A percentile compares a stretch with the other conserved stretches of the same genome.
phyloP scores from a whole-genome alignment of 92 coral and sea anemone genomes.

The Paragorgia papillata region DNA sequence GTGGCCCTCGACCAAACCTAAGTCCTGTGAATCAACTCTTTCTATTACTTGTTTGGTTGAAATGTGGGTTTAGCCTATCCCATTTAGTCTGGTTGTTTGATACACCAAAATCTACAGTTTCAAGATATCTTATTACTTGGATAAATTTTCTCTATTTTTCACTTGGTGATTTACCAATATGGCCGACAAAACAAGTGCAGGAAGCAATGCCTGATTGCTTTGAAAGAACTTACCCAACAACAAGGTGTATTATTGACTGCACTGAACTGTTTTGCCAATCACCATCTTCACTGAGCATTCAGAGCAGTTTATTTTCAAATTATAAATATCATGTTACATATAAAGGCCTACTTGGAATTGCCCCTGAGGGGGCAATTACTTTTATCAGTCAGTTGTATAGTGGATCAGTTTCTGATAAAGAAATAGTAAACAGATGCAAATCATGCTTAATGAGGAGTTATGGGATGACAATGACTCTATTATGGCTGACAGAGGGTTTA shows the following conservation, averaged over 20 bases:
- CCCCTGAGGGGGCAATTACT: slow-evolving; percentile 50
- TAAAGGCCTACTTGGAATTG: slow-evolving; percentile 54
- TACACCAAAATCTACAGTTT: too few species aligned
- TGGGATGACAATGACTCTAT: slow-evolving; percentile 44
- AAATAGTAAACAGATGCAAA: slow-evolving; percentile 48
- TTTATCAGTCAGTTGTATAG: slow-evolving; percentile 47
- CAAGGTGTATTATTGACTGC: slow-evolving; percentile 52
- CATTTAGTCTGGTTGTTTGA: too few species aligned
- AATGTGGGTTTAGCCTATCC: too few species aligned
- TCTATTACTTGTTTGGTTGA: too few species aligned
- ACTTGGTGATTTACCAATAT: slow-evolving; percentile 55
- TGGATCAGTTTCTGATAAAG: slow-evolving; percentile 56
- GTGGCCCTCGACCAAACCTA: too few species aligned
- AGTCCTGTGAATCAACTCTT: too few species aligned
- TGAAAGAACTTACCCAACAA: slow-evolving; percentile 48
- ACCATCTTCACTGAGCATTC: slow-evolving; percentile 31
- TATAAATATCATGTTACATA: slow-evolving; percentile 54
- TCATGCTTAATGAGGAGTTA: slow-evolving; percentile 31
- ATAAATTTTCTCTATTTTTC: too few species aligned
- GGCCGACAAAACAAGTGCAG: slow-evolving; percentile 51
- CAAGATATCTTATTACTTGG: too few species aligned
- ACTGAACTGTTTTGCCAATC: slow-evolving; percentile 49
- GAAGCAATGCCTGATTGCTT: slow-evolving; percentile 40
- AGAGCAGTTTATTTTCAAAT: slow-evolving; percentile 31
- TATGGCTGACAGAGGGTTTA: slow-evolving; percentile 54